phyloP scores from a whole-genome alignment of 2,888 invertebrate genomes.

The Asteroscopus sphinx region DNA sequence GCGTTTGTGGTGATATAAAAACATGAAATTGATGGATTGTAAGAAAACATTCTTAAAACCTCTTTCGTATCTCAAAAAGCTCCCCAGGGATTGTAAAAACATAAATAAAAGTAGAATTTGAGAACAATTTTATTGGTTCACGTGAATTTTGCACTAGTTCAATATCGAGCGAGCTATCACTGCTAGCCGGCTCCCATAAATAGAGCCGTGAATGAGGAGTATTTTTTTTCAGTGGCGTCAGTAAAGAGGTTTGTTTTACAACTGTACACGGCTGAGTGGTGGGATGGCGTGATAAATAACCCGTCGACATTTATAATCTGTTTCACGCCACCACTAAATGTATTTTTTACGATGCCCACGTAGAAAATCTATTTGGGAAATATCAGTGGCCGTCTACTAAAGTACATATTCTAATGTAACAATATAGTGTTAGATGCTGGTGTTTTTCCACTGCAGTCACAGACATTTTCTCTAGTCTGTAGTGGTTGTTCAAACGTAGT shows the following conservation, averaged over 20 bases:
- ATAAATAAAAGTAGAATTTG: constrained; percentile 31
- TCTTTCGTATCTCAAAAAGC: constrained; percentile 8
- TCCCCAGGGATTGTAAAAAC: constrained; percentile 17
- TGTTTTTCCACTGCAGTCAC: constrained; percentile 24
- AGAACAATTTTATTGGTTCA: constrained; percentile 33
- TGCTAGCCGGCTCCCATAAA: constrained; percentile 36
- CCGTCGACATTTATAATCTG: constrained; percentile 65
- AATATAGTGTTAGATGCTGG: constrained; percentile 21
- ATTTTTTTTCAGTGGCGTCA: constrained; percentile 51
- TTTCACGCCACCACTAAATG: constrained; percentile 62
- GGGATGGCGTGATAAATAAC: constrained; percentile 62
- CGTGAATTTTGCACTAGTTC: constrained; percentile 45
- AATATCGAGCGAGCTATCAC: constrained; percentile 40
- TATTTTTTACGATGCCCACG: constrained; percentile 61
- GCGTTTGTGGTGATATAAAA: constrained; percentile 6
- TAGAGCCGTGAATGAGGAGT: constrained; percentile 41
- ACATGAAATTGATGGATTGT: constrained; percentile 34
- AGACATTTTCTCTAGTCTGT: constrained; percentile 9
- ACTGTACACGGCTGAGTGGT: constrained; percentile 57
- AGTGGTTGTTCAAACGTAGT: constrained; percentile 4
- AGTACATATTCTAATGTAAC: constrained; percentile 30
- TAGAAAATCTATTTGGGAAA: constrained; percentile 43
- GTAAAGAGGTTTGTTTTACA: constrained; percentile 66
- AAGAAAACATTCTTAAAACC: constrained; percentile 28
- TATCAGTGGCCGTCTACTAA: constrained; percentile 29